These are phyloP conservation scores for Mugil cephalus DNA, from an alignment of 2,113 vertebrate species.

Conservation along the genomic window DNA sequence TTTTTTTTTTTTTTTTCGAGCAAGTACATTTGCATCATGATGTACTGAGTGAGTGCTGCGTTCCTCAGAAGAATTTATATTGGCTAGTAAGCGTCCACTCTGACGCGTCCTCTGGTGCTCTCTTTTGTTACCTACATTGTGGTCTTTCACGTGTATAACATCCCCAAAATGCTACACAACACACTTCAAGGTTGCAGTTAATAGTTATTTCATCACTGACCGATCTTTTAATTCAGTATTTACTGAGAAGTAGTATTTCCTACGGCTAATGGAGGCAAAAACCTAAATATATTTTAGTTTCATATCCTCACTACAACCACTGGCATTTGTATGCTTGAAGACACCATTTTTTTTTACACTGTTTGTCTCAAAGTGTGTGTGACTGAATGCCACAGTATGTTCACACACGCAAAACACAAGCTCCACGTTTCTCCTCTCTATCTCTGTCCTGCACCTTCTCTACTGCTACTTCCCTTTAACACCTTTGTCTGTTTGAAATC, in stretches of 20 bases:
- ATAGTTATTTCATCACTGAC: background rate
- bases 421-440: slow-evolving; percentile 18
- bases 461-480: slow-evolving; percentile 6
- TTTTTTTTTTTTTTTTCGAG: too few species aligned
- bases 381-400: background rate
- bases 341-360: too few species aligned
- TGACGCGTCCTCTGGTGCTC: background rate
- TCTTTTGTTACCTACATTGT: background rate
- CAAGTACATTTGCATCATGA: slow-evolving; percentile 16
- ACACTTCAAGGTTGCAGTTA: background rate
- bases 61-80: background rate
- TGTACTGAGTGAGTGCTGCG: background rate
- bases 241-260: too few species aligned
- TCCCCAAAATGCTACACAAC: background rate
- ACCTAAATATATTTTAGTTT: too few species aligned
- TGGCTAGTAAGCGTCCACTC: background rate
- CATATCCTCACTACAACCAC: too few species aligned
- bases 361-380: too few species aligned
- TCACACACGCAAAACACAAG: background rate
- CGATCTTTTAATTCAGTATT: too few species aligned
- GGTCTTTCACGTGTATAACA: background rate
- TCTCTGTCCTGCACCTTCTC: background rate
- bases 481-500: slow-evolving; percentile 26
- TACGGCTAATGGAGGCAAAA: too few species aligned
- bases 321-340: too few species aligned